These are phyloP conservation scores for Coleophora deauratella DNA, from an alignment of 2,888 invertebrate genomes.

Conservation along the genomic window DNA sequence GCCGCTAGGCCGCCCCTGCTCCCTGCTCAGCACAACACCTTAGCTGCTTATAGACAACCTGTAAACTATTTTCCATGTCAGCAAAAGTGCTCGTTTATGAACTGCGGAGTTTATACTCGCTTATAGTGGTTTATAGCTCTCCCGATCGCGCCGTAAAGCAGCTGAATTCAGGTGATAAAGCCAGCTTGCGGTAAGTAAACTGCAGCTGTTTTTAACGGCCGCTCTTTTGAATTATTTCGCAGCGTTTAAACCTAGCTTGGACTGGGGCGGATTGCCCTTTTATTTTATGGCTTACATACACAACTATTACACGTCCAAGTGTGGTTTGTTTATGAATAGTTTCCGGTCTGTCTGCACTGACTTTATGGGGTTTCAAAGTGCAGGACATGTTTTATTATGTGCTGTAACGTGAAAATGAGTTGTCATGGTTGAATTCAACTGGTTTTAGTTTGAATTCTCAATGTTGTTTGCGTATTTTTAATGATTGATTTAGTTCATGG, in stretches of 20 bases:
- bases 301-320: constrained; percentile 1
- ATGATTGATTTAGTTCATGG: too few relatives aligned
- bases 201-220: constrained; percentile 59
- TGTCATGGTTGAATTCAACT: too few relatives aligned
- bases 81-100: constrained; percentile 62
- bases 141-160: constrained; percentile 36
- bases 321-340: too few relatives aligned
- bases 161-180: constrained; percentile 59
- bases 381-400: too few relatives aligned
- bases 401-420: too few relatives aligned
- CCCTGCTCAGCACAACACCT: too few relatives aligned
- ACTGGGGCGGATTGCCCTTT: constrained; percentile 46
- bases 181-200: constrained; percentile 47
- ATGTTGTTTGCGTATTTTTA: too few relatives aligned
- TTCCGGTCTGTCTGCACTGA: too few relatives aligned
- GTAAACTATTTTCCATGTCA: constrained; percentile 71
- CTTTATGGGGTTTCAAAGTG: too few relatives aligned
- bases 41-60: constrained; percentile 19
- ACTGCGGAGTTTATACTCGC: constrained; percentile 37
- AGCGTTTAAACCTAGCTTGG: constrained; percentile 43
- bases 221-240: constrained; percentile 65
- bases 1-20: too few relatives aligned
- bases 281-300: constrained; percentile 37
- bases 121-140: constrained; percentile 15
- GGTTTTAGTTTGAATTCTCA: too few relatives aligned